Base-by-base conservation (phyloP, 2,113 vertebrate genomes). In the Zosterops pallidus region DNA sequence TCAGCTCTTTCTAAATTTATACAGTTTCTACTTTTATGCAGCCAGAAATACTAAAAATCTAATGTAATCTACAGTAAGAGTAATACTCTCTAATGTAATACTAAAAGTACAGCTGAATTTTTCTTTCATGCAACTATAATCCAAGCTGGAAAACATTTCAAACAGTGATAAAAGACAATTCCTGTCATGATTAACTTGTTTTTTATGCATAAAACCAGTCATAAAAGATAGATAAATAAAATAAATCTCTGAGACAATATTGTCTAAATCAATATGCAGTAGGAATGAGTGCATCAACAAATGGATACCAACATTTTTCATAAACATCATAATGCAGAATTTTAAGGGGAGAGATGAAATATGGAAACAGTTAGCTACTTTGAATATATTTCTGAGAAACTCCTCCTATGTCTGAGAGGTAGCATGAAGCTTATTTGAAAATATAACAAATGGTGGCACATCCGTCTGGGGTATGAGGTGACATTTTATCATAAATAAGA, bases 341-440 rank as follows among this genome's bases (percentile, higher is more conserved):
- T 94, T 88, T 74, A 92, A 80, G 12, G 21, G 16, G 11, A 65
- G 28, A 53, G 4, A 72, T 86, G 41, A 95, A 86, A 74, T 82
- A 89, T 57, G 11, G 6, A 37, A 64, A 64, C n/a, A 83, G 52
- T 50, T 86, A 72, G 9, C 19, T 35, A 28, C 28, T 83, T 55
- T 72, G 70, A 93, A 90, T 87, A 91, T 79, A 79, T 90, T 94
- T 85, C 90, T 76, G 70, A 80, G 41, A 85, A 92, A 77, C 46
- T 93, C 83, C 85, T 95, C 79, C 90, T n/a, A 70, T 62, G 23
- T 65, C 42, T 76, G 68, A 90, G 59, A 72, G 14, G 39, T 5
- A 83, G 18, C 9, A 69, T 50, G 59, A 77, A 72, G 37, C 28
- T 83, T 85, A 62, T 80, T 83, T 80, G 52, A 82, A 93, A 92